Evolutionary conservation across 2,888 invertebrate genomes (phyloP), one percentile per base, ranked within the genome.

Genomic region (Biston betularia): DNA sequence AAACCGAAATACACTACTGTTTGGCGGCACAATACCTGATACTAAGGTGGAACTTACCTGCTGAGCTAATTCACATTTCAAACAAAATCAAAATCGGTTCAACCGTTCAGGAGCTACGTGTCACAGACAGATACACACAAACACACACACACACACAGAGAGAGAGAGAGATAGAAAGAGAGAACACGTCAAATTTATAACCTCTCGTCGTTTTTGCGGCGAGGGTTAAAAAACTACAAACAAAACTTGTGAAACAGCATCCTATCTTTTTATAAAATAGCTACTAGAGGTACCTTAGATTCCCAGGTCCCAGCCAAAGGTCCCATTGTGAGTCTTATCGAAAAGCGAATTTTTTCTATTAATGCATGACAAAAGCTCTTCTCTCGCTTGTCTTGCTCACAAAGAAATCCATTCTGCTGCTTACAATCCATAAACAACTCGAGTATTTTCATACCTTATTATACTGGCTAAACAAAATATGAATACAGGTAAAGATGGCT

Each of bases 391-490:
- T 81, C 80, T 72, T 58, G 48, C 42, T 75, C 77, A 83, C 82
- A 84, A 84, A 80, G 80, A 60, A 54, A 63, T 69, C 71, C 75
- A 70, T 63, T 38, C 71, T 72, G 24, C 63, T 69, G 53, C 65
- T 69, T 61, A 82, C 81, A 84, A 84, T 82, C 75, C 81, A 79
- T 76, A 77, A 76, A 75, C 73, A 75, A 53, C 74, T 78, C 73
- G 75, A 82, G 81, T 78, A 79, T 76, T 79, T 81, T 78, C 71
- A 76, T 76, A 77, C 71, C 71, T 76, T 60, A 64, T 69, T 72
- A 63, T 69, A 71, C 65, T 63, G 40, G 68, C 68, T 72, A 61
- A 70, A 66, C 65, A 63, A 68, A 68, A 65, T 63, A 65, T 69
- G 52, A 68, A 74, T 64, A 52, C 45, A 53, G 57, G 42, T 71